These are phyloP conservation scores for Polylopha cassiicola DNA, from an alignment of 2,888 invertebrate genomes.

Conservation along the genomic window DNA sequence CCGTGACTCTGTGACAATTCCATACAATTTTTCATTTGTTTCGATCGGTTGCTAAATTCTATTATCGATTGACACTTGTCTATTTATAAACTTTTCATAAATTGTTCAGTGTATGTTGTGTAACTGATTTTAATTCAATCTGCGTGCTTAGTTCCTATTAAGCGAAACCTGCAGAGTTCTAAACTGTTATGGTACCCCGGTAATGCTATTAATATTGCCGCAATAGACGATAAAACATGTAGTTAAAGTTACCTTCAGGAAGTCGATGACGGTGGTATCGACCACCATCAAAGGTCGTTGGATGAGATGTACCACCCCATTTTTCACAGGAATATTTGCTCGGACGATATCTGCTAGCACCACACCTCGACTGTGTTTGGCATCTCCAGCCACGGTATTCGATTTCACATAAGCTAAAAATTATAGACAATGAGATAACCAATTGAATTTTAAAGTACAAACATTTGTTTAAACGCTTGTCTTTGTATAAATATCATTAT, in stretches of 20 bases:
- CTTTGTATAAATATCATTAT: too few species aligned
- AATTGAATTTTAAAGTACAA: slow-evolving; percentile 4
- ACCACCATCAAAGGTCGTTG: slow-evolving; percentile 94
- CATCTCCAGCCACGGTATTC: slow-evolving; percentile 87
- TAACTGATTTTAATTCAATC: too few species aligned
- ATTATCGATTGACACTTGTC: too few species aligned
- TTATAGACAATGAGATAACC: slow-evolving; percentile 9
- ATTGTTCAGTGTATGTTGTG: too few species aligned
- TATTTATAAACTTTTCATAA: too few species aligned
- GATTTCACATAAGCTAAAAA: slow-evolving; percentile 88
- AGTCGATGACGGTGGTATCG: slow-evolving; percentile 90
- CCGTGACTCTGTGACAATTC: too few species aligned
- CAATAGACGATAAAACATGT: too few species aligned
- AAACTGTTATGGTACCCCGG: not conserved
- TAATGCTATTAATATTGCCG: too few species aligned
- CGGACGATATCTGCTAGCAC: slow-evolving; percentile 92
- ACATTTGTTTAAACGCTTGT: not conserved
- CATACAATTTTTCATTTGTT: too few species aligned
- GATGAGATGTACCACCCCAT: slow-evolving; percentile 95
- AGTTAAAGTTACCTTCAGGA: slow-evolving; percentile 92
- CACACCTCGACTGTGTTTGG: slow-evolving; percentile 87
- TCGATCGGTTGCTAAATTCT: too few species aligned
- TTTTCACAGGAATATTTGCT: slow-evolving; percentile 93
- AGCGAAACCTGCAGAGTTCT: not conserved
- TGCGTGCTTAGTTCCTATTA: slow-evolving; percentile 11